phyloP scores from a whole-genome alignment of 2,797 vertebrate species.

The Corythornis leucogaster region DNA sequence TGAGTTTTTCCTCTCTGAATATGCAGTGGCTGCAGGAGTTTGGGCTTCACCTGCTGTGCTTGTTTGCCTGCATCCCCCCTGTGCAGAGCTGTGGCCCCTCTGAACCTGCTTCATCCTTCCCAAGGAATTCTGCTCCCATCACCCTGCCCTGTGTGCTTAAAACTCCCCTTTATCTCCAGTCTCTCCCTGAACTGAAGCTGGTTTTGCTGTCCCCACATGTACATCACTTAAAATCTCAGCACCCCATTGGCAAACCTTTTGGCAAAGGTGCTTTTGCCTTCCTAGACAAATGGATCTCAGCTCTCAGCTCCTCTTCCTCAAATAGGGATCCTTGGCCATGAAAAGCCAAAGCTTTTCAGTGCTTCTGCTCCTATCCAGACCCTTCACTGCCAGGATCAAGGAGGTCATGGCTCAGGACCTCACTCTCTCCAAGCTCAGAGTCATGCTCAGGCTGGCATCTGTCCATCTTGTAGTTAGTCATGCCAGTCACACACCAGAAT shows the following conservation, averaged over 20 bases:
- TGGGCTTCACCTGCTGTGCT: neutral
- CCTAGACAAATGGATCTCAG: rapidly evolving
- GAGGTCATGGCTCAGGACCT: neutral
- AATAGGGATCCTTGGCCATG: neutral
- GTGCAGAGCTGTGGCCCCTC: neutral
- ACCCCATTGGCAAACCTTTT: neutral
- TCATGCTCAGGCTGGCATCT: neutral
- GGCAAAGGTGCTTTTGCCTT: neutral
- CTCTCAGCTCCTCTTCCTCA: neutral
- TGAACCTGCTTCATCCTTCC: neutral
- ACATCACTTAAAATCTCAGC: neutral
- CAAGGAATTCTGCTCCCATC: neutral
- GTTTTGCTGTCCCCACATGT: neutral
- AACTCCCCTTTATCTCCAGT: neutral
- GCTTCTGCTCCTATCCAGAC: neutral
- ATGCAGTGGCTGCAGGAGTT: neutral
- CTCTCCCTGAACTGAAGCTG: neutral
- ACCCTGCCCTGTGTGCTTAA: neutral
- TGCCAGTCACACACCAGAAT: neutral
- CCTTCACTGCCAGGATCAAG: neutral
- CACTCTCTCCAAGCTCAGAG: neutral
- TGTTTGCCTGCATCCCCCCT: neutral
- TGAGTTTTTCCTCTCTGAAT: neutral
- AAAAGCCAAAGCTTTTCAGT: neutral
- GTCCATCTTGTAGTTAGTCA: neutral